Evolutionary conservation across 2,113 vertebrate species (phyloP), one percentile per base, ranked within the genome.

Genomic region (Catharus minimus): DNA sequence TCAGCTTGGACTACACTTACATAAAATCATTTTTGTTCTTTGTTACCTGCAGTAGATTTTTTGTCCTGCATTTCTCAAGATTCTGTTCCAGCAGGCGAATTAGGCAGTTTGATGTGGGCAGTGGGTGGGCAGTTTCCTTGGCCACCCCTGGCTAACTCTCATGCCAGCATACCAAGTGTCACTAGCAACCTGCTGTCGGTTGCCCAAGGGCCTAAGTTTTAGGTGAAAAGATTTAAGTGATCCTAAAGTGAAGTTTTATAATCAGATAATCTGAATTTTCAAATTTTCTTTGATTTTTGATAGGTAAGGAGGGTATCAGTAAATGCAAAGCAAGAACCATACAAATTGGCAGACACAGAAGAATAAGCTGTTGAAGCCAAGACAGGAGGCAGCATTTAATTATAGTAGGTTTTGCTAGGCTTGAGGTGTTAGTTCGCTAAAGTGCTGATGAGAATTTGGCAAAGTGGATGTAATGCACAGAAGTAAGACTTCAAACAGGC

Each of bases 381-480:
- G 86, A 61, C 9, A 1, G 69, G 86, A 92, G 89, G 86, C 5
- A 27, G 92, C 49, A 46, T 93, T 95, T 95, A 90, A 94, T 86
- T 95, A 86, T 84, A 81, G 83, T 11, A 62, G 65, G 49, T 52
- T 39, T 92, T 95, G 65, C 89, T 86, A 38, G 69, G 83, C 91
- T 81, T 50, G 39, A 39, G 61, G 36, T 86, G 73, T 66, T 86
- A 52, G 92, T 36, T 93, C 83, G 83, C 81, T 90, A 2, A 95
- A 83, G 89, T 90, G 89, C 93, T 93, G 83, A 84, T 86, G 61
- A 73, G 69, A 71, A 32, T 83, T 81, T 88, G 89, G 69, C 68
- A 44, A 14, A 47, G 73, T 78, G 65, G 24, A 30, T 88, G 57
- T 83, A 47, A 71, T 39, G 88, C 86, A 86, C 41, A 86, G 68